Percentiles rank a stretch among this genome's conserved stretches.
These are phyloP conservation scores for Drosophila tropicalis DNA, from an alignment of 1,140 invertebrate genomes.

Conservation along the genomic window DNA sequence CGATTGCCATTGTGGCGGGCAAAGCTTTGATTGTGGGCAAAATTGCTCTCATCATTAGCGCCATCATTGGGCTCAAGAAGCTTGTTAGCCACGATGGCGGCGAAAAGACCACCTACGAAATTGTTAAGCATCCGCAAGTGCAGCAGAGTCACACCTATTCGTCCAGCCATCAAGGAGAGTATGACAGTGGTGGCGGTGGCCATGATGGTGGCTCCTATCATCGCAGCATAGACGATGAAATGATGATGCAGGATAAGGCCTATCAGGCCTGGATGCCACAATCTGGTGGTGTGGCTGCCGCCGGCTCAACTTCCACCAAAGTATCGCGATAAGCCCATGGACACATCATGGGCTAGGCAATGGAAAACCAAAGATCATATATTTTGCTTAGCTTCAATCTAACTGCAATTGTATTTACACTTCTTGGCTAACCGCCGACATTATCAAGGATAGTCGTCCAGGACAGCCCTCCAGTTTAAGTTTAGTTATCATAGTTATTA, in stretches of 20 bases:
- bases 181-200: conserved; percentile 86
- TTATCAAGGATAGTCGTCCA: background rate
- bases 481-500: conserved; percentile 65
- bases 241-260: conserved; percentile 85
- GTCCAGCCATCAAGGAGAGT: conserved; percentile 88
- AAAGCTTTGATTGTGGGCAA: conserved; percentile 86
- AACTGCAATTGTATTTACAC: conserved; percentile 69
- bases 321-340: conserved; percentile 47
- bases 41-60: conserved; percentile 89
- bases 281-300: conserved; percentile 24
- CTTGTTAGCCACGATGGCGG: conserved; percentile 86
- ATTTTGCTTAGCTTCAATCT: conserved; percentile 62
- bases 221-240: conserved; percentile 86
- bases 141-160: conserved; percentile 90
- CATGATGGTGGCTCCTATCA: conserved; percentile 85
- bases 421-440: conserved; percentile 30
- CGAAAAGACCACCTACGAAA: conserved; percentile 92
- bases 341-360: background rate
- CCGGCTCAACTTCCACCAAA: conserved; percentile 36
- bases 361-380: conserved; percentile 64
- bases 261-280: conserved; percentile 84
- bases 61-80: conserved; percentile 90
- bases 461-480: conserved; percentile 59
- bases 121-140: conserved; percentile 92
- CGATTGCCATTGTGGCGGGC: conserved; percentile 88